Base-by-base conservation (phyloP, 2,113 vertebrate genomes). In the Notiomystis cincta region DNA sequence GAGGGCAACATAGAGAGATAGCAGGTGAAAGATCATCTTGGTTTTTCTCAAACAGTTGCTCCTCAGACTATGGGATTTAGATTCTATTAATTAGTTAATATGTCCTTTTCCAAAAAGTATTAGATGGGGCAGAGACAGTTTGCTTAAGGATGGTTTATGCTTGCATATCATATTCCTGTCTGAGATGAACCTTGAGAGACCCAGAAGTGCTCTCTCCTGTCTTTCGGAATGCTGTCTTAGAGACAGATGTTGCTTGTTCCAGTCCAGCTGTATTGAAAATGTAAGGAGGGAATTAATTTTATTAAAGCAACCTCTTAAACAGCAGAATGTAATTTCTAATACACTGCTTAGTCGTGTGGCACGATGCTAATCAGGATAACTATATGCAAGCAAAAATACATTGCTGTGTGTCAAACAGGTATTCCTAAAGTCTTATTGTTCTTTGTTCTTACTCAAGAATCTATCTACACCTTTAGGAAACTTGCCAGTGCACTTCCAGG, bases 161-260 rank as follows among this genome's bases (percentile, higher is more conserved):
- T 82, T 16, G 2, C 20, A 6, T 35, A 7, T 47, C 5, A 0
- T 27, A 37, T 58, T 67, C 5, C 13, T 48, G 1, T 54, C 7
- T 16, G 38, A 75, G 38, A 16, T n/a, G 4, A 20, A 37, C 21
- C 38, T 40, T 58, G 28, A 62, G 31, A 73, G 21, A 44, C 7
- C 17, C 8, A 28, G 35, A 62, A 15, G 11, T 21, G 5, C 20
- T 30, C 30, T 31, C 4, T 25, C 7, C 1, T 6, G 1, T n/a
- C 65, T 72, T 88, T 64, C 9, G 28, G 51, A 10, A 20, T 67
- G 23, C 28, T 60, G 12, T 45, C 12, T 58, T 82, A 11, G 10
- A 75, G 19, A 30, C 23, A 58, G 23, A 42, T 73, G 17, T 1
- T 28, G 22, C 22, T 64, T 23, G 2, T 60, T 71, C 30, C 4